Conservation (phyloP, 1,140 invertebrate genomes). For the Glomeris maerens region DNA sequence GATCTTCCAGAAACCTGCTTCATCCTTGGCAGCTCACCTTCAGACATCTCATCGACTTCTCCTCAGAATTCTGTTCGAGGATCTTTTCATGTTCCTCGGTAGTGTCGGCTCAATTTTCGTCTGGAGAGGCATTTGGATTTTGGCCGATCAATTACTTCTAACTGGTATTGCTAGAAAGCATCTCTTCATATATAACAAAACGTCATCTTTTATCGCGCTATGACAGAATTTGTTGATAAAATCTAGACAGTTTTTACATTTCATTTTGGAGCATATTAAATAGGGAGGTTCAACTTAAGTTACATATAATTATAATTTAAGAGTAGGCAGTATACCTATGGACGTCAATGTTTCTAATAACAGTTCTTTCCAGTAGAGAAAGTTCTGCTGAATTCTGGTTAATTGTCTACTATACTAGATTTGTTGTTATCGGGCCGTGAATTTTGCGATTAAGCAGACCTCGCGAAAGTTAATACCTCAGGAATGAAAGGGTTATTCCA, state of each 20-base stretch:
- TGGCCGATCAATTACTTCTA: slow-evolving; percentile 60
- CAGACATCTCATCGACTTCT: slow-evolving; percentile 37
- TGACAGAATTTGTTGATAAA: background rate
- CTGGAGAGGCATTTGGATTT: slow-evolving; percentile 69
- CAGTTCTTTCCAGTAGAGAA: too few species aligned
- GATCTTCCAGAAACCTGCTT: background rate
- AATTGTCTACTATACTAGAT: too few species aligned
- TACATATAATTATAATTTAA: background rate
- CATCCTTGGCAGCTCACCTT: slow-evolving; percentile 43
- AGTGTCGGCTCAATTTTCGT: slow-evolving; percentile 70
- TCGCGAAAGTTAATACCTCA: background rate
- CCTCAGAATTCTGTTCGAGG: slow-evolving; percentile 35
- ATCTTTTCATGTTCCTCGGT: slow-evolving; percentile 55
- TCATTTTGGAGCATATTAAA: background rate
- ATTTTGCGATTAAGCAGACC: background rate
- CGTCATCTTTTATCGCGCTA: background rate
- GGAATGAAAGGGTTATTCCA: slow-evolving; percentile 19
- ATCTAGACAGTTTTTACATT: background rate
- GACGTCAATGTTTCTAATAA: too few species aligned
- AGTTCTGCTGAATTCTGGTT: too few species aligned
- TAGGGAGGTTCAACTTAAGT: background rate
- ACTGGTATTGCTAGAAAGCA: slow-evolving; percentile 27
- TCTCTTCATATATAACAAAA: background rate
- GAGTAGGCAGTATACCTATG: background rate
- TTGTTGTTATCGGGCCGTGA: too few species aligned